phyloP scores from a whole-genome alignment of 2,888 invertebrate genomes.

The Oxystoma pomonae region DNA sequence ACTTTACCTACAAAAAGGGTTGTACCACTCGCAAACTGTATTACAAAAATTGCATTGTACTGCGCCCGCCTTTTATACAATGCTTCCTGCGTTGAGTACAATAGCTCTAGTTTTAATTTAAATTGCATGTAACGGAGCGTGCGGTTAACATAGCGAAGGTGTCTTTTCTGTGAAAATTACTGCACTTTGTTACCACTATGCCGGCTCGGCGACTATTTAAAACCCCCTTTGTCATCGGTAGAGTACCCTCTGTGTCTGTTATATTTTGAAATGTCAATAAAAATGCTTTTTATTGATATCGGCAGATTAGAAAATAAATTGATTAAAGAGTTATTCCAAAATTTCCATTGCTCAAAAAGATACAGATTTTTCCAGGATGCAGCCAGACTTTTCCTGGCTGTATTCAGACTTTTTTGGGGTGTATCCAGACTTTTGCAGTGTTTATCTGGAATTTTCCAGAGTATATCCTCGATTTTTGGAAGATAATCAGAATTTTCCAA shows the following conservation, averaged over 20 bases:
- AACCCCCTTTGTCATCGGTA: background rate
- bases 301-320: no score
- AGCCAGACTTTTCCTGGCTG: no score
- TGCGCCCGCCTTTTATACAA: background rate
- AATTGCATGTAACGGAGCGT: constrained; percentile 24
- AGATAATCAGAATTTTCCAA: no score
- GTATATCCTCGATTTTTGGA: no score
- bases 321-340: no score
- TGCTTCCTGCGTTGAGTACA: background rate
- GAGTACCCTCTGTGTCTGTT: background rate
- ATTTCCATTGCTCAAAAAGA: no score
- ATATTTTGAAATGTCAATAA: no score
- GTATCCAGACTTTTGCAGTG: no score
- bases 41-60: background rate
- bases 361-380: no score
- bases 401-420: no score
- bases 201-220: background rate
- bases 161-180: constrained; percentile 23
- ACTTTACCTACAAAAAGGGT: background rate
- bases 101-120: constrained; percentile 23
- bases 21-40: background rate
- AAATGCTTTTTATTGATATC: no score
- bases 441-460: no score
- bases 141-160: constrained; percentile 21
- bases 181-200: constrained; percentile 19